A percentile compares a stretch with the other conserved stretches of the same genome.
These are phyloP conservation scores for Typhlichthys subterraneus DNA, from an alignment of 2,797 vertebrate genomes.

Conservation along the genomic window DNA sequence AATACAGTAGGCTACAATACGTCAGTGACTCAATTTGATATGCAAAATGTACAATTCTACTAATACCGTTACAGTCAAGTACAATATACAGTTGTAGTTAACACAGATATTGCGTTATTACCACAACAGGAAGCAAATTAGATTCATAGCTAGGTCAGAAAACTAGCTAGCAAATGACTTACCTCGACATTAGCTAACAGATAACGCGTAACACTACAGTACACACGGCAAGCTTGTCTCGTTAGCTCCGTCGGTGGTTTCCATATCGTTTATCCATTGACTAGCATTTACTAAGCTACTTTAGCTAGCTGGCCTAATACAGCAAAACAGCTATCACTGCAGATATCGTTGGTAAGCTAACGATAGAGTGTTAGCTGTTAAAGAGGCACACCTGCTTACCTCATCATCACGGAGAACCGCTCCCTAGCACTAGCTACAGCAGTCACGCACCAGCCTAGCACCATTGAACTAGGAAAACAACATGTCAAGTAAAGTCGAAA, in stretches of 20 bases:
- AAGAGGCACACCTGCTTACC: constrained; percentile 62
- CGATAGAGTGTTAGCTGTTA: constrained; percentile 43
- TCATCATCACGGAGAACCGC: constrained; percentile 67
- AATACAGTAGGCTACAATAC: no score
- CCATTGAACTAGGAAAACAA: constrained; percentile 51
- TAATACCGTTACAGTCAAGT: no score
- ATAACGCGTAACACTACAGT: not conserved
- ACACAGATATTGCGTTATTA: no score
- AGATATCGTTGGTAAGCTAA: constrained; percentile 32
- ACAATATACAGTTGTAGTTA: no score
- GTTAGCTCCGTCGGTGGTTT: constrained; percentile 2
- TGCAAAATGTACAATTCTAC: no score
- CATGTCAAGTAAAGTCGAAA: constrained; percentile 40
- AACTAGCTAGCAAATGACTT: not conserved
- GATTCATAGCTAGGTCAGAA: not conserved
- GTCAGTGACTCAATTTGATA: no score
- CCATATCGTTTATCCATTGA: not conserved
- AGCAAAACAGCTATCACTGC: not conserved
- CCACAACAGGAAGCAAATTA: no score
- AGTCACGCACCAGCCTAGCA: constrained; percentile 60
- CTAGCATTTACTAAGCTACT: not conserved
- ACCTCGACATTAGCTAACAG: not conserved
- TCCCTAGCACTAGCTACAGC: constrained; percentile 52
- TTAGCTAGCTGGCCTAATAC: not conserved
- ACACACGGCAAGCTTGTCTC: not conserved